These are phyloP conservation scores for Pyrochroa serraticornis DNA, from an alignment of 2,888 invertebrate genomes.

Conservation along the genomic window DNA sequence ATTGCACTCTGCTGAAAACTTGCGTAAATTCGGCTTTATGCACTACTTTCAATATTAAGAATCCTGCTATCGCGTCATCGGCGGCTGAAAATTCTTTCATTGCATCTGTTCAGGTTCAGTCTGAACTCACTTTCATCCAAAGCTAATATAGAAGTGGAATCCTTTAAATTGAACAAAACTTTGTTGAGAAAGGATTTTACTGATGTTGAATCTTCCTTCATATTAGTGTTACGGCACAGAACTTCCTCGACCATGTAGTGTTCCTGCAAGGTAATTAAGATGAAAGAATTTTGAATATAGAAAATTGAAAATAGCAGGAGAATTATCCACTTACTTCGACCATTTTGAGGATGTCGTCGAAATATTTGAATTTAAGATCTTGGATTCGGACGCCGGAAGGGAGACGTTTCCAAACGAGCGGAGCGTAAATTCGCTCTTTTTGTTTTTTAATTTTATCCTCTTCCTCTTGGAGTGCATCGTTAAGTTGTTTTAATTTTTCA, in stretches of 20 bases:
- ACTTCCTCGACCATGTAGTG: constrained; percentile 47
- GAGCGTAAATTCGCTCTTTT: constrained; percentile 45
- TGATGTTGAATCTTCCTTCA: constrained; percentile 48
- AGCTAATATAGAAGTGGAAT: constrained; percentile 50
- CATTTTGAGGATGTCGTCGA: constrained; percentile 43
- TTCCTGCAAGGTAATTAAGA: constrained; percentile 34
- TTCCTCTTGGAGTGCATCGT: constrained; percentile 49
- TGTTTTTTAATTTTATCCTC: constrained; percentile 42
- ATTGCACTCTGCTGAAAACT: constrained; percentile 48
- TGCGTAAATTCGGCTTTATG: constrained; percentile 48
- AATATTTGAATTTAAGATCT: constrained; percentile 48
- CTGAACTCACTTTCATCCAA: constrained; percentile 42
- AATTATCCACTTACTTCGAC: constrained; percentile 38
- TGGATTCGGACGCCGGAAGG: constrained; percentile 48
- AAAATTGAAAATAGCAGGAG: constrained; percentile 5
- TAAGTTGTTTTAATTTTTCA: constrained; percentile 42
- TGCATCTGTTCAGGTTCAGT: not conserved
- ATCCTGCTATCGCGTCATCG: constrained; percentile 43
- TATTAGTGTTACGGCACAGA: constrained; percentile 48
- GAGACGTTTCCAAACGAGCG: constrained; percentile 49
- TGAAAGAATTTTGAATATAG: not conserved
- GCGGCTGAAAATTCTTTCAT: constrained; percentile 8
- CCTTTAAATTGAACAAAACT: constrained; percentile 46
- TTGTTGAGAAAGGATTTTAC: constrained; percentile 44
- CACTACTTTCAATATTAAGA: constrained; percentile 48